These are phyloP conservation scores for Thyatira batis DNA, from an alignment of 2,888 invertebrate genomes.

Conservation along the genomic window DNA sequence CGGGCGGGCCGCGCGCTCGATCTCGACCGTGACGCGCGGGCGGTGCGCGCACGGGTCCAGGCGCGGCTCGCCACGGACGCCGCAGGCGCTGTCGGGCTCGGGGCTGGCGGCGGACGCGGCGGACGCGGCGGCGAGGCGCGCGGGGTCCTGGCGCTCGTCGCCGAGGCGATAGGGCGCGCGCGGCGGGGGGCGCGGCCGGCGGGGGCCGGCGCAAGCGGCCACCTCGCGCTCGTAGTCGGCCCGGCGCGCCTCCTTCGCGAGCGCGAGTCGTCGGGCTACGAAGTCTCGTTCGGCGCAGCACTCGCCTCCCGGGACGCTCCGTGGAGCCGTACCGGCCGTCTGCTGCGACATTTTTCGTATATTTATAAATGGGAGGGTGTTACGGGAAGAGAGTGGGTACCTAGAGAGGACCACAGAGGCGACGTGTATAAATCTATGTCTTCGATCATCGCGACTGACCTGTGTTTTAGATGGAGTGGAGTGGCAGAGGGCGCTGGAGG, in stretches of 20 bases:
- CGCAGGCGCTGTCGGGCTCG: conserved; percentile 39
- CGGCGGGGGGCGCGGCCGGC: conserved; percentile 12
- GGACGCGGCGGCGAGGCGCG: conserved; percentile 37
- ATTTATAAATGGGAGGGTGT: too few species aligned
- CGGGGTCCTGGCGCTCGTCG: conserved; percentile 28
- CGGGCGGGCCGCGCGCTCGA: conserved; percentile 34
- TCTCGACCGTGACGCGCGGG: conserved; percentile 43
- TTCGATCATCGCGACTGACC: neutral
- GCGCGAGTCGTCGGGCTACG: neutral
- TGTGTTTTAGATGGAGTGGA: neutral
- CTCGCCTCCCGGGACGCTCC: neutral
- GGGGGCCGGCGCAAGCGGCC: neutral
- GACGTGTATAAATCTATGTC: neutral
- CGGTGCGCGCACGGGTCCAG: conserved; percentile 54
- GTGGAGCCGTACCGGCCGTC: neutral
- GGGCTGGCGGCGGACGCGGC: conserved; percentile 14
- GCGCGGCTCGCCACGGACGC: conserved; percentile 13
- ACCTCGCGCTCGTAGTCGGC: neutral
- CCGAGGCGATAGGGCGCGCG: conserved; percentile 33
- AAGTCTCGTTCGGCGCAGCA: neutral
- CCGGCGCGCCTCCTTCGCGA: neutral
- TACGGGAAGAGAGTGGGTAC: too few species aligned
- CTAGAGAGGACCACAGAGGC: too few species aligned
- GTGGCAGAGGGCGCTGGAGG: neutral
- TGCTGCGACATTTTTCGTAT: too few species aligned